phyloP scores from a whole-genome alignment of 1,140 invertebrate genomes.

The Zaprionus kolodkinae region DNA sequence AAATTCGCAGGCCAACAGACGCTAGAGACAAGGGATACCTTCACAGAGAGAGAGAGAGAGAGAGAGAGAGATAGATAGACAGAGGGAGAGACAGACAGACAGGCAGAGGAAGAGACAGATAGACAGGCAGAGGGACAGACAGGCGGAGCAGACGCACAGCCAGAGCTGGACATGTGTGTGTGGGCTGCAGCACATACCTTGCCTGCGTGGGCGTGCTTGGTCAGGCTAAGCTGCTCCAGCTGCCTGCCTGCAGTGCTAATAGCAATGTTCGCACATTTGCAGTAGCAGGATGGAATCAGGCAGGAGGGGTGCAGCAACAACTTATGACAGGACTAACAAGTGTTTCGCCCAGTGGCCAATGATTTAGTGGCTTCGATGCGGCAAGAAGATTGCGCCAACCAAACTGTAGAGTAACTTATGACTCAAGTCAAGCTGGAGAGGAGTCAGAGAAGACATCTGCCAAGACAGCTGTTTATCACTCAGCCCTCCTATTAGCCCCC shows the following conservation, averaged over 20 bases:
- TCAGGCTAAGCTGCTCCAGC: conserved; percentile 49
- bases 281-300: neutral
- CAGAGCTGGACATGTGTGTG: neutral
- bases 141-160: conserved; percentile 15
- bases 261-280: conserved; percentile 73
- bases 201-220: conserved; percentile 20
- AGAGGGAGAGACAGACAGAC: conserved; percentile 5
- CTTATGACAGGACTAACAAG: conserved; percentile 61
- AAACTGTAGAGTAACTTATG: conserved; percentile 44
- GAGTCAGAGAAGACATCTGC: conserved; percentile 39
- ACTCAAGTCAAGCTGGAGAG: neutral
- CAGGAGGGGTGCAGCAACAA: conserved; percentile 6
- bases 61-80: conserved; percentile 31
- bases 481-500: neutral
- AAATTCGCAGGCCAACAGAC: conserved; percentile 58
- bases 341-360: conserved; percentile 48
- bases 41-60: neutral
- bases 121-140: conserved; percentile 30
- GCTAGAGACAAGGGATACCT: conserved; percentile 39
- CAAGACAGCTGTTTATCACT: neutral
- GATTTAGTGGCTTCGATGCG: conserved; percentile 46
- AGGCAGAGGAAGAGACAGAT: conserved; percentile 8
- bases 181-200: conserved; percentile 27
- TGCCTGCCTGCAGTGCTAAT: conserved; percentile 55
- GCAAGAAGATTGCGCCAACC: conserved; percentile 33